Evolutionary conservation across 1,140 invertebrate genomes (phyloP).

Genomic region (Calosoma granatense): DNA sequence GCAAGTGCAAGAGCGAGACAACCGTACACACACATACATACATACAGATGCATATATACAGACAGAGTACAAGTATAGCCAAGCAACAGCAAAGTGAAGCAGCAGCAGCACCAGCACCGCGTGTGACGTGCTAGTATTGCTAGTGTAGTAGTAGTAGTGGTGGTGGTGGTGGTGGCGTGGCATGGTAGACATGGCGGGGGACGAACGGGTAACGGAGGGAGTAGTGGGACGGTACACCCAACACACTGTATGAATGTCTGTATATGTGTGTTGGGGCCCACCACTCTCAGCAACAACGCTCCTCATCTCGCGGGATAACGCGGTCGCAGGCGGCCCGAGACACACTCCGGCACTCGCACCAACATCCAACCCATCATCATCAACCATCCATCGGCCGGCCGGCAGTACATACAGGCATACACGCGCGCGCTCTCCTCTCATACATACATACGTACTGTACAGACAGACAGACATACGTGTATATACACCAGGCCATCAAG

Average conservation of each 20-base stretch:
- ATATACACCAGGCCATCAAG: no score
- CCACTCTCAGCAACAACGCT: conserved; percentile 1
- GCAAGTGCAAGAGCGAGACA: no score
- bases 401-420: not conserved
- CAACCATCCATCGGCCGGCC: not conserved
- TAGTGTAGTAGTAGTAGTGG: no score
- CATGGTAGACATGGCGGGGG: not conserved
- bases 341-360: not conserved
- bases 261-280: not conserved
- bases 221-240: not conserved
- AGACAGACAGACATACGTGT: not conserved
- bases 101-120: no score
- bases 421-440: not conserved
- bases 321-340: not conserved
- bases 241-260: no score
- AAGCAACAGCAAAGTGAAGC: no score
- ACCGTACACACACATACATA: no score
- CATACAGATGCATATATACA: no score
- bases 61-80: no score
- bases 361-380: not conserved
- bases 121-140: no score
- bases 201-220: not conserved
- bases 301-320: not conserved
- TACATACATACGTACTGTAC: not conserved
- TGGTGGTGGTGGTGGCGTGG: no score